These are phyloP conservation scores for Cynopterus sphinx DNA, from an alignment of 2,797 vertebrate genomes.

Conservation along the genomic window DNA sequence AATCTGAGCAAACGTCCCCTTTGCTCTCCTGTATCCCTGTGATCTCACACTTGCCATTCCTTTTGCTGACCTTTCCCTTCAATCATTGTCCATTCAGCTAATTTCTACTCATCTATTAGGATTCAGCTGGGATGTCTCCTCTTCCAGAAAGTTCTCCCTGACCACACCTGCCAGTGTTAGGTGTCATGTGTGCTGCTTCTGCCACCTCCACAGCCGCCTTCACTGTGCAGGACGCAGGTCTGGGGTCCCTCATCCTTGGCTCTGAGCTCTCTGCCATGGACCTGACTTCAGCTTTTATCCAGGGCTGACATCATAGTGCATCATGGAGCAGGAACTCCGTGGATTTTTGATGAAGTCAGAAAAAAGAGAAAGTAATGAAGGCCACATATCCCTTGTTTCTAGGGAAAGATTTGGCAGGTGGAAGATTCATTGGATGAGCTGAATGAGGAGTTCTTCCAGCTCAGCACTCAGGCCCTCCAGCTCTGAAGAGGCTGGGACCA, in stretches of 20 bases:
- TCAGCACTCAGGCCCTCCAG: conserved; percentile 84
- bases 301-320: background rate
- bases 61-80: background rate
- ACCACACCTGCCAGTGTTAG: background rate
- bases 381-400: conserved; percentile 7
- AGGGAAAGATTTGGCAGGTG: conserved; percentile 69
- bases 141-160: background rate
- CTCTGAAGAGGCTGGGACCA: conserved; percentile 68
- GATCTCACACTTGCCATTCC: background rate
- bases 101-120: background rate
- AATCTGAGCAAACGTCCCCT: background rate
- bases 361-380: conserved; percentile 12
- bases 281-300: background rate
- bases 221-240: background rate
- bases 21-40: background rate
- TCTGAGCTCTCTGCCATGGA: background rate
- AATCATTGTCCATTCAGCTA: background rate
- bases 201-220: background rate
- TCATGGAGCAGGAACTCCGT: background rate
- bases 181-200: background rate
- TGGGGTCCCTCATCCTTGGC: background rate
- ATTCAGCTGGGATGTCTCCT: background rate
- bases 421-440: conserved; percentile 88
- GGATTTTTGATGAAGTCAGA: background rate
- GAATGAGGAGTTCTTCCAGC: conserved; percentile 88